Evolutionary conservation across 2,797 vertebrate species (phyloP).

Genomic region (Adrianichthys oophorus): DNA sequence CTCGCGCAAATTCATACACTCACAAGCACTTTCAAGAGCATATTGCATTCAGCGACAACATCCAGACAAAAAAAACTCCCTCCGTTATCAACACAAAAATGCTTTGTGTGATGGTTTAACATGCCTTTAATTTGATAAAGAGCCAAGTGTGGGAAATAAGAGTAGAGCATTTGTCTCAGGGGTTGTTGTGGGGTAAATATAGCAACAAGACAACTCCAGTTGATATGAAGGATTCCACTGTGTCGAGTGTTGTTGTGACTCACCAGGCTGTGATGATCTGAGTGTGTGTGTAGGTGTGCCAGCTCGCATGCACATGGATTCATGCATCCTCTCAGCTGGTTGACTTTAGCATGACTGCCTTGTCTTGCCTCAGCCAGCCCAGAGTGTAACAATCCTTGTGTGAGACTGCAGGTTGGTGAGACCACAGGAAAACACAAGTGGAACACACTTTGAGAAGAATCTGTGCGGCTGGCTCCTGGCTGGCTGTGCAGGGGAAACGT

Average conservation of each 20-base stretch:
- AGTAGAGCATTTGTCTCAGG: constrained; percentile 69
- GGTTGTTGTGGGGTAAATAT: constrained; percentile 77
- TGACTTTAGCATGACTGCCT: constrained; percentile 39
- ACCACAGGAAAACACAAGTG: constrained; percentile 16
- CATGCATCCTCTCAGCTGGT: constrained; percentile 43
- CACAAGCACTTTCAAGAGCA: constrained; percentile 26
- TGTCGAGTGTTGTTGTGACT: constrained; percentile 70
- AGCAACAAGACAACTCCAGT: constrained; percentile 76
- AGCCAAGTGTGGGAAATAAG: constrained; percentile 68
- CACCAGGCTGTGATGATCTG: constrained; percentile 49
- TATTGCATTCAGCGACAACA: constrained; percentile 46
- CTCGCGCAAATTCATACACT: constrained; percentile 40
- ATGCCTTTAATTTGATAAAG: constrained; percentile 71
- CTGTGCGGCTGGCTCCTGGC: constrained; percentile 63
- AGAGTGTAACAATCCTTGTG: constrained; percentile 21
- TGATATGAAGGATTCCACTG: constrained; percentile 76
- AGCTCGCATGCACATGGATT: constrained; percentile 32
- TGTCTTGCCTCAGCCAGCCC: constrained; percentile 27
- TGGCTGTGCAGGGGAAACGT: constrained; percentile 59
- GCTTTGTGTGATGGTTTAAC: constrained; percentile 60
- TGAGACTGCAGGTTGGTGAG: constrained; percentile 13
- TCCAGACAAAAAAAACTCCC: constrained; percentile 28
- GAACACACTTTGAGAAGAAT: constrained; percentile 35
- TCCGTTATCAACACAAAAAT: constrained; percentile 49
- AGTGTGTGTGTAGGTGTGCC: constrained; percentile 16